phyloP scores from a whole-genome alignment of 2,797 vertebrate genomes.

The Phylloscopus collybita region DNA sequence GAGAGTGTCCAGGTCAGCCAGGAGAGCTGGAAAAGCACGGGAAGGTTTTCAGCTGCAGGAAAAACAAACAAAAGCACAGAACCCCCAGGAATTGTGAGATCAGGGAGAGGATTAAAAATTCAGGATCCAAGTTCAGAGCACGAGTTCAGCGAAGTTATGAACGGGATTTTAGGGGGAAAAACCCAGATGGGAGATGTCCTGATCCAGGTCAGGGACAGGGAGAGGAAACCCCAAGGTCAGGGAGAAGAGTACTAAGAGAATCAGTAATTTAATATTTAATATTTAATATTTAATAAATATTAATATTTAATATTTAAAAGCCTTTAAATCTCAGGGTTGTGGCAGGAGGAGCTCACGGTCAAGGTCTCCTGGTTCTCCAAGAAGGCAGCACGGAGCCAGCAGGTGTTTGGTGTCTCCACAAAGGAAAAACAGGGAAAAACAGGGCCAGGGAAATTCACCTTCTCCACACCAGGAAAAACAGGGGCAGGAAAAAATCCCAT shows the following conservation, averaged over 20 bases:
- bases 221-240: neutral
- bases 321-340: too few species aligned
- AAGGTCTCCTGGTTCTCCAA: too few species aligned
- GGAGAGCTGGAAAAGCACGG: neutral
- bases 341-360: too few species aligned
- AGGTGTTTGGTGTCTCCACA: too few species aligned
- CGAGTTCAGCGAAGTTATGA: neutral
- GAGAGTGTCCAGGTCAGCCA: neutral
- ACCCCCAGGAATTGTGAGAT: neutral
- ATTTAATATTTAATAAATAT: too few species aligned
- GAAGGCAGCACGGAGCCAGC: too few species aligned
- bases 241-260: too few species aligned
- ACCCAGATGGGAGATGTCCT: accelerated
- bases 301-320: neutral
- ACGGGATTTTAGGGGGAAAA: accelerated
- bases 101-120: neutral
- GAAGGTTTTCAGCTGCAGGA: accelerated
- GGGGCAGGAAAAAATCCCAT: neutral
- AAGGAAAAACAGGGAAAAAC: too few species aligned
- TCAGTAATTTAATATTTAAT: too few species aligned
- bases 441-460: neutral
- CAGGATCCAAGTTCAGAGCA: neutral
- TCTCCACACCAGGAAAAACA: neutral
- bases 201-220: too few species aligned
- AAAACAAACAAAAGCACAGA: neutral